Conservation (phyloP, 2,113 vertebrate genomes). For the Cnemophilus loriae region DNA sequence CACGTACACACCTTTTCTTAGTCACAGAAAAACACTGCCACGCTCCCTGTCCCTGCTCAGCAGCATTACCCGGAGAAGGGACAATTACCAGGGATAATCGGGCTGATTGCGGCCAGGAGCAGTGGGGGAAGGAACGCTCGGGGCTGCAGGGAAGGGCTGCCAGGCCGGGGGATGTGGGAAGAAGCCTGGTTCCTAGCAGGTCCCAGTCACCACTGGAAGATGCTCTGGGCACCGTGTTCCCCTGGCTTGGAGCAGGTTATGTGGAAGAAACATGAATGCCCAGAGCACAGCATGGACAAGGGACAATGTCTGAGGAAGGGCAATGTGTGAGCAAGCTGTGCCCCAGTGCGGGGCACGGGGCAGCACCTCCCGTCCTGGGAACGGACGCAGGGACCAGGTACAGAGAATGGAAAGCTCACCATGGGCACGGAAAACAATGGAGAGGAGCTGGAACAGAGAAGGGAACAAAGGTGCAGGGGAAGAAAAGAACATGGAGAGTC, state of each 20-base stretch:
- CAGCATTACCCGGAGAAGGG: not conserved
- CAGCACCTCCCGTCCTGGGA: accelerated
- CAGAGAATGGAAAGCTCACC: not conserved
- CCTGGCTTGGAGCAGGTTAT: accelerated
- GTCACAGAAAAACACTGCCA: constrained; percentile 29
- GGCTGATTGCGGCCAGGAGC: constrained; percentile 10
- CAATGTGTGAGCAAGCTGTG: not conserved
- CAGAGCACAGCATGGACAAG: accelerated
- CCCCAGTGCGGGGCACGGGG: accelerated
- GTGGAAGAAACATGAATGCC: accelerated
- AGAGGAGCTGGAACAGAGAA: not conserved
- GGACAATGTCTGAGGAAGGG: not conserved
- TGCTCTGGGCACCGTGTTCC: accelerated
- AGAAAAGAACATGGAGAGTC: not conserved
- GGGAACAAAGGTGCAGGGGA: not conserved
- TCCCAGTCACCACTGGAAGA: accelerated
- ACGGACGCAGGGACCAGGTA: not conserved
- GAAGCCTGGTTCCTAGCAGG: not conserved
- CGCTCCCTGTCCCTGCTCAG: not conserved
- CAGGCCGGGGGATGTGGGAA: accelerated
- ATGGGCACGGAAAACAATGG: accelerated
- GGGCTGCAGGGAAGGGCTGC: not conserved
- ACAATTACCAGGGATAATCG: constrained; percentile 27
- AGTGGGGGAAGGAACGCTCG: not conserved
- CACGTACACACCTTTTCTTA: constrained; percentile 28